phyloP scores from a whole-genome alignment of 2,888 invertebrate genomes.

The Diaprepes abbreviatus region DNA sequence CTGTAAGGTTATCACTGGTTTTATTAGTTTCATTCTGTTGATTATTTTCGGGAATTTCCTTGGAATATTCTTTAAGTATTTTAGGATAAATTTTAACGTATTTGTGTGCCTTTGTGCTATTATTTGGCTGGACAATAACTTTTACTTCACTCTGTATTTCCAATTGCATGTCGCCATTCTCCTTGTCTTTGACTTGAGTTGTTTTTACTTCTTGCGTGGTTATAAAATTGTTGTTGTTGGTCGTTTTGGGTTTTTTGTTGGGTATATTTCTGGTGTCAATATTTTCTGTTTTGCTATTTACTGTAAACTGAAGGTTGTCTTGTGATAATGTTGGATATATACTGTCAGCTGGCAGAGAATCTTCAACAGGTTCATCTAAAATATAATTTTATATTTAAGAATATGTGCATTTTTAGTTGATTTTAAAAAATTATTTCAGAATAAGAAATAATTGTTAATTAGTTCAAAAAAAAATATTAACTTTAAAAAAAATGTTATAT shows the following conservation, averaged over 20 bases:
- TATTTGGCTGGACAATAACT: constrained; percentile 57
- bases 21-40: neutral
- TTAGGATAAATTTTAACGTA: constrained; percentile 60
- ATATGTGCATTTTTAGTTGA: no score
- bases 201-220: constrained; percentile 58
- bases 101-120: constrained; percentile 56
- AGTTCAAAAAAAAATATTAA: no score
- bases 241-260: constrained; percentile 21
- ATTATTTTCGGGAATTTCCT: neutral
- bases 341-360: constrained; percentile 39
- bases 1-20: neutral
- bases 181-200: constrained; percentile 58
- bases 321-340: constrained; percentile 13
- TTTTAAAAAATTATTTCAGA: no score
- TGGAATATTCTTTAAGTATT: constrained; percentile 48
- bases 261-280: neutral
- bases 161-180: constrained; percentile 57
- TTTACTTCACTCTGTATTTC: constrained; percentile 62
- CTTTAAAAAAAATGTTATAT: no score
- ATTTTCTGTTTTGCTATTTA: neutral
- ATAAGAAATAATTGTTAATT: no score
- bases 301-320: neutral
- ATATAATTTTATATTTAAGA: neutral
- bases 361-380: constrained; percentile 12
- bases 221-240: constrained; percentile 52